Evolutionary conservation across 2,888 invertebrate genomes (phyloP).

Genomic region (Sesamia inferens): DNA sequence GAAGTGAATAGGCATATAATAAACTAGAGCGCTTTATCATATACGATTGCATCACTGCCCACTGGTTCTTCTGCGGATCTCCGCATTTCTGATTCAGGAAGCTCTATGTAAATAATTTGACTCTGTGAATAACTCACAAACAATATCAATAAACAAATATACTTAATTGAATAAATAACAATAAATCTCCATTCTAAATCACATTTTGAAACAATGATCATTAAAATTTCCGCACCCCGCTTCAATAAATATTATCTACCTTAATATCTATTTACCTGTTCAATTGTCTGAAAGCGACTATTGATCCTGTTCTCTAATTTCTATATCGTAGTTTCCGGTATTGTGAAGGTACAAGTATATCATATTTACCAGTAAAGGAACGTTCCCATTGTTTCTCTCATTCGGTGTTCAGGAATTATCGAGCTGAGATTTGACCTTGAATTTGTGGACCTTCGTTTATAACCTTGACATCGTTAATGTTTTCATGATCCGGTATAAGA

Average conservation of each 20-base stretch:
- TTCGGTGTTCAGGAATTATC: constrained; percentile 37
- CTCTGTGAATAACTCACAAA: constrained; percentile 18
- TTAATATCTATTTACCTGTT: constrained; percentile 26
- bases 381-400: constrained; percentile 34
- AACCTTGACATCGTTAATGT: constrained; percentile 47
- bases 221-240: constrained; percentile 21
- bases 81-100: not conserved
- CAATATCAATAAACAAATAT: constrained; percentile 14
- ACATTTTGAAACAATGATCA: constrained; percentile 22
- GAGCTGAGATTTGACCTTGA: constrained; percentile 19
- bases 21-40: too few species aligned
- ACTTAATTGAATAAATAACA: constrained; percentile 6
- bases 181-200: constrained; percentile 14
- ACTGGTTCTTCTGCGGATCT: too few species aligned
- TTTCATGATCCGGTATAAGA: constrained; percentile 39
- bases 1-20: too few species aligned
- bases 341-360: constrained; percentile 31
- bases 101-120: not conserved
- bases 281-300: constrained; percentile 30
- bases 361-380: constrained; percentile 38
- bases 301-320: constrained; percentile 45
- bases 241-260: constrained; percentile 33
- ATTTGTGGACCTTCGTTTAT: constrained; percentile 29
- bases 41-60: too few species aligned
- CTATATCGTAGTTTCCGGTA: constrained; percentile 21